Evolutionary conservation across 1,140 invertebrate species (phyloP).

Genomic region (Neotoxoptera formosana): DNA sequence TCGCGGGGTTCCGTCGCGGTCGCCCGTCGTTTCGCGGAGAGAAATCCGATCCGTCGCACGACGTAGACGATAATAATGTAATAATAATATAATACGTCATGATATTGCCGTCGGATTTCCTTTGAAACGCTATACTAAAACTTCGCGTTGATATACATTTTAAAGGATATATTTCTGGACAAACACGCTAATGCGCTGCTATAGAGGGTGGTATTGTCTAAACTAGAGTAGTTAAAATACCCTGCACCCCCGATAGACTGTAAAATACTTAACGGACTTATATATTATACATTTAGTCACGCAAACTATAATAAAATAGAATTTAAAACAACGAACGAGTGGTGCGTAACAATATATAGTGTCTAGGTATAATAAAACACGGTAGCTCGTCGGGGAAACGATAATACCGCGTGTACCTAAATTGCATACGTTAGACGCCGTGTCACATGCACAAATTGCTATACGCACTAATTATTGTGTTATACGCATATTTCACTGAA

Average conservation of each 20-base stretch:
- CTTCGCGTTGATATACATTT: neutral
- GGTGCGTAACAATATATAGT: neutral
- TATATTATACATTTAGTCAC: neutral
- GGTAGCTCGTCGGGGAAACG: neutral
- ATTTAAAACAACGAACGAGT: constrained; percentile 13
- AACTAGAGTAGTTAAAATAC: neutral
- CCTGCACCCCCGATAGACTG: neutral
- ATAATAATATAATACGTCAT: neutral
- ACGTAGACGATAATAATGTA: neutral
- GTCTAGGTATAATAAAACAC: neutral
- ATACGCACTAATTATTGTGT: neutral
- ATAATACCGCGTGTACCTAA: constrained; percentile 12
- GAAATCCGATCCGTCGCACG: neutral
- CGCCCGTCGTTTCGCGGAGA: too few species aligned
- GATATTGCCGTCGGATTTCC: neutral
- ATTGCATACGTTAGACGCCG: constrained; percentile 50
- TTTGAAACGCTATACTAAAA: neutral
- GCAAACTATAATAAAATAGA: constrained; percentile 18
- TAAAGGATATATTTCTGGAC: neutral
- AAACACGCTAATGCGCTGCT: neutral
- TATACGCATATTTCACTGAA: neutral
- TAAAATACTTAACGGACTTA: constrained; percentile 13
- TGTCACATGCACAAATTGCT: constrained; percentile 15
- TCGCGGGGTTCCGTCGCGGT: neutral
- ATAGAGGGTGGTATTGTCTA: neutral